Evolutionary conservation across 2,888 invertebrate genomes (phyloP).

Genomic region (Parnassius mnemosyne): DNA sequence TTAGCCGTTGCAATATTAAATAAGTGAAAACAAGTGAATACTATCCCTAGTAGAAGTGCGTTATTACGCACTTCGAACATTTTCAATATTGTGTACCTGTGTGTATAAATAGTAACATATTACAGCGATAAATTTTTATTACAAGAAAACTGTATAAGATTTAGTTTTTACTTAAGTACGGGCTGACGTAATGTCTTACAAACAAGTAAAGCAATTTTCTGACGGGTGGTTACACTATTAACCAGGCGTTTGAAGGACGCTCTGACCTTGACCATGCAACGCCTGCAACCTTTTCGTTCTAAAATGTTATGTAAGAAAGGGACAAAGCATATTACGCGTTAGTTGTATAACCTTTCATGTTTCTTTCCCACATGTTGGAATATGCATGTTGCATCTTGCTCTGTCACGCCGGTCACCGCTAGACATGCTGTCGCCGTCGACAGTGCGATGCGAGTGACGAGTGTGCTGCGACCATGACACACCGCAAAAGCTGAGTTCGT

Average conservation of each 20-base stretch:
- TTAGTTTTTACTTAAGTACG: background rate
- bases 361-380: slow-evolving; percentile 12
- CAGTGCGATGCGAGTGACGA: background rate
- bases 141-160: no score
- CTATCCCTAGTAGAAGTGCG: no score
- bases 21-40: no score
- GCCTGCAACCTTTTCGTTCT: slow-evolving; percentile 9
- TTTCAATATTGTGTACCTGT: no score
- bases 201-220: background rate
- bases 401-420: slow-evolving; percentile 31
- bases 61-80: no score
- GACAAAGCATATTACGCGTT: slow-evolving; percentile 9
- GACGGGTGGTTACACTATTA: slow-evolving; percentile 29
- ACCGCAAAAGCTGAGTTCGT: background rate
- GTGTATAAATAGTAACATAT: no score
- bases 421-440: slow-evolving; percentile 48
- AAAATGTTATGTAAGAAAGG: slow-evolving; percentile 7
- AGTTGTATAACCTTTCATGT: slow-evolving; percentile 17
- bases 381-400: slow-evolving; percentile 28
- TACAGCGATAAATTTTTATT: no score
- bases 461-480: background rate
- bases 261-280: slow-evolving; percentile 29
- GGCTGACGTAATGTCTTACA: background rate
- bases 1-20: no score
- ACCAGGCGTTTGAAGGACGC: slow-evolving; percentile 32